Evolutionary conservation across 2,888 invertebrate species (phyloP).

Genomic region (Cephalotes varians): DNA sequence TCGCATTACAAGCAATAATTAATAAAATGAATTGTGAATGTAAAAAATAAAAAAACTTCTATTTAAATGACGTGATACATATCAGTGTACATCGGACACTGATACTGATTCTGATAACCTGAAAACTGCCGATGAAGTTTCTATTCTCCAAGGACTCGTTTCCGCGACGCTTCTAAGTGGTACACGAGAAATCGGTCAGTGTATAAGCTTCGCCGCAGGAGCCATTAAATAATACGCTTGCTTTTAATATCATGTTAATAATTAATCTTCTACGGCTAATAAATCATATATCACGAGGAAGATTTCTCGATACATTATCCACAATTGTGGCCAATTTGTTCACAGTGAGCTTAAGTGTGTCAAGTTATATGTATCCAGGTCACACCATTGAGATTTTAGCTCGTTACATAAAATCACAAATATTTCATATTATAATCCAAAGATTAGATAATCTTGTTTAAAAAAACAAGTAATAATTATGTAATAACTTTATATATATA

Average conservation of each 20-base stretch:
- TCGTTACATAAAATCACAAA: not conserved
- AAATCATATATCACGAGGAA: conserved; percentile 9
- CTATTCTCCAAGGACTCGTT: conserved; percentile 23
- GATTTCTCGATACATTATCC: conserved; percentile 1
- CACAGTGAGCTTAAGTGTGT: not conserved
- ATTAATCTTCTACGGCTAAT: conserved; percentile 26
- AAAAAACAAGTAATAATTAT: not conserved
- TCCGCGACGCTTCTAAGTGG: conserved; percentile 30
- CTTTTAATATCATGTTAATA: conserved; percentile 29
- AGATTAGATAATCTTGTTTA: not conserved
- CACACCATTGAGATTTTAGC: not conserved
- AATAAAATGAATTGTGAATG: not conserved
- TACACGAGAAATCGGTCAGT: conserved; percentile 33
- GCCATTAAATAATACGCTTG: conserved; percentile 11
- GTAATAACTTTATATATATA: not conserved
- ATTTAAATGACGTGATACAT: not conserved
- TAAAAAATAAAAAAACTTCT: not conserved
- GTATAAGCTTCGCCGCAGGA: conserved; percentile 8
- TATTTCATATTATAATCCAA: not conserved
- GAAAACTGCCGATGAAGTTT: not conserved
- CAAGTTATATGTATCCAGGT: conserved; percentile 32
- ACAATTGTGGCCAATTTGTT: conserved; percentile 25
- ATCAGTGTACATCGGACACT: not conserved
- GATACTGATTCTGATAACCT: not conserved
- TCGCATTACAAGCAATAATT: not conserved